phyloP scores from a whole-genome alignment of 2,113 vertebrate species.

The Triplophysa tibetana region DNA sequence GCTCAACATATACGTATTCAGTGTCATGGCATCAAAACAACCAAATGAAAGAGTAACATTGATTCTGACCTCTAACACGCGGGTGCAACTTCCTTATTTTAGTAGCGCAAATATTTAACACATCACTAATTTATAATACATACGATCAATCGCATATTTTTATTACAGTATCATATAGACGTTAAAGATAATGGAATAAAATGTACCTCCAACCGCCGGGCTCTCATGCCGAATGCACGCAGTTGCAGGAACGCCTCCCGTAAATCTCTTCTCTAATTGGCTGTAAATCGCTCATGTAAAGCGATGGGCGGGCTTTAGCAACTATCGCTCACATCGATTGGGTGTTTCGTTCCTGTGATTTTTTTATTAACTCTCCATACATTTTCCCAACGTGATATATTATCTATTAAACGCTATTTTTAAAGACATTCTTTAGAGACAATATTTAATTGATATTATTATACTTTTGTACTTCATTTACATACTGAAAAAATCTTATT shows the following conservation, averaged over 20 bases:
- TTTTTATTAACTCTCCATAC: no score
- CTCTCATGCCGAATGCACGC: background rate
- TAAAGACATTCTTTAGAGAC: no score
- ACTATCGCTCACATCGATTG: background rate
- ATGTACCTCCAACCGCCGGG: slow-evolving; percentile 34
- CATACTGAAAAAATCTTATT: no score
- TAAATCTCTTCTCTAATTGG: slow-evolving; percentile 43
- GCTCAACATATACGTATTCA: no score
- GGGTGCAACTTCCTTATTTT: background rate
- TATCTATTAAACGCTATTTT: no score
- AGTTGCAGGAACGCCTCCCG: slow-evolving; percentile 25
- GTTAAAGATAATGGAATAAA: background rate
- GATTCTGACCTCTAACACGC: slow-evolving; percentile 1
- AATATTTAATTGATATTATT: no score
- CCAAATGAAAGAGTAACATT: background rate
- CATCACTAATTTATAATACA: background rate
- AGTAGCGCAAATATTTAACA: background rate
- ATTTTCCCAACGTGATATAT: no score
- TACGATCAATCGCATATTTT: no score
- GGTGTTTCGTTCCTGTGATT: background rate
- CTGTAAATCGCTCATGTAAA: slow-evolving; percentile 6
- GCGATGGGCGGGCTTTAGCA: slow-evolving; percentile 1
- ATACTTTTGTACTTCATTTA: no score
- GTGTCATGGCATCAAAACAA: slow-evolving; percentile 10
- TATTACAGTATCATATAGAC: background rate